phyloP scores from a whole-genome alignment of 2,888 invertebrate genomes.

The Sthenelais limicola region DNA sequence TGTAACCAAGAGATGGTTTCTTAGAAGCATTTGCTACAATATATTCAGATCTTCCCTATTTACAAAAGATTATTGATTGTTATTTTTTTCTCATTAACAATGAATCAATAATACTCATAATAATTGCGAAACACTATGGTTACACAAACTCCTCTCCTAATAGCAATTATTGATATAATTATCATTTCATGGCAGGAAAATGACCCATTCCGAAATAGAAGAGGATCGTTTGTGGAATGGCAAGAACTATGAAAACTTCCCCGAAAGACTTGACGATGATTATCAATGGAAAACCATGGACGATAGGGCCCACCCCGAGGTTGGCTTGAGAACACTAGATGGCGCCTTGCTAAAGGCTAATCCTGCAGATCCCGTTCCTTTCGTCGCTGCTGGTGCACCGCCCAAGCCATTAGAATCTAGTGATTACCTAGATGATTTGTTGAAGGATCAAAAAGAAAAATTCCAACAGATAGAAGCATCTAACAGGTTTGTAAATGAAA shows the following conservation, averaged over 20 bases:
- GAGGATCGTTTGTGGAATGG: conserved; percentile 65
- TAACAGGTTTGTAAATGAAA: conserved; percentile 21
- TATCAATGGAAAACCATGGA: conserved; percentile 57
- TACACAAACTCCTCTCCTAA: no score
- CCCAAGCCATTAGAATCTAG: conserved; percentile 40
- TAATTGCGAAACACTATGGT: no score
- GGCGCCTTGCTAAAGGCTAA: conserved; percentile 40
- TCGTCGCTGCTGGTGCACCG: conserved; percentile 53
- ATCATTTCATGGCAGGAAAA: conserved; percentile 43
- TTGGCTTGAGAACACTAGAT: conserved; percentile 50
- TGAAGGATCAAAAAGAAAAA: conserved; percentile 45
- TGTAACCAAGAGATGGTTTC: background rate
- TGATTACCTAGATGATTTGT: background rate
- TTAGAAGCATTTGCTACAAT: no score
- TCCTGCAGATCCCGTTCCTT: conserved; percentile 51
- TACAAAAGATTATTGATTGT: no score
- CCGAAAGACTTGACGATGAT: conserved; percentile 52
- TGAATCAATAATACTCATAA: no score
- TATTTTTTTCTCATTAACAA: no score
- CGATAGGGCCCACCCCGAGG: conserved; percentile 52
- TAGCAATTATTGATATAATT: no score
- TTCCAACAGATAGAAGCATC: conserved; percentile 67
- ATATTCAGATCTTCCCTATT: no score
- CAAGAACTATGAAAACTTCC: conserved; percentile 62
- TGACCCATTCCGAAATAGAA: conserved; percentile 60